A percentile compares a stretch with the other conserved stretches of the same genome.
phyloP scores from a whole-genome alignment of 1,140 invertebrate genomes.

The Drosophila persimilis region DNA sequence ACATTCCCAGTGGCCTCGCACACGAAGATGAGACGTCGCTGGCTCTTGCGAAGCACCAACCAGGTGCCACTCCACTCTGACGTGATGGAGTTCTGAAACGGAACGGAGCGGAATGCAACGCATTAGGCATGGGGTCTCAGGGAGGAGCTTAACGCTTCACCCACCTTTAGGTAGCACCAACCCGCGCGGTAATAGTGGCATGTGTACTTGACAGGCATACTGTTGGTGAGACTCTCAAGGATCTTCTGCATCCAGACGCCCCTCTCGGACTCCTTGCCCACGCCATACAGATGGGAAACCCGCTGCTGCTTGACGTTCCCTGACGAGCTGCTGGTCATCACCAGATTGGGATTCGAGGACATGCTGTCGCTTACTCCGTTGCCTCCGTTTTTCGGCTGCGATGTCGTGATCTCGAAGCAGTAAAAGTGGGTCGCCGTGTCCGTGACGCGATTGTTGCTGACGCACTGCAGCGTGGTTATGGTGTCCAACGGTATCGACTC shows the following conservation, averaged over 20 bases:
- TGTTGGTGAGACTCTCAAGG: constrained; percentile 86
- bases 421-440: constrained; percentile 83
- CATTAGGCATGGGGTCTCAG: neutral
- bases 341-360: constrained; percentile 78
- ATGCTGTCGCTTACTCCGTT: constrained; percentile 41
- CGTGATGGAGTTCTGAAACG: constrained; percentile 85
- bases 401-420: constrained; percentile 78
- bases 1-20: constrained; percentile 84
- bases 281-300: constrained; percentile 75
- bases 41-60: constrained; percentile 87
- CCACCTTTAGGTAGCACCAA: constrained; percentile 88
- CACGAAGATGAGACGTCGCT: constrained; percentile 88
- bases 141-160: neutral
- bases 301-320: constrained; percentile 74
- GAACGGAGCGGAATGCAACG: neutral
- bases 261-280: constrained; percentile 78
- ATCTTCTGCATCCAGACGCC: constrained; percentile 88
- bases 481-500: constrained; percentile 85
- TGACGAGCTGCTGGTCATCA: constrained; percentile 70
- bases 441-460: constrained; percentile 86
- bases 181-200: constrained; percentile 86
- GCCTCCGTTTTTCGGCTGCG: constrained; percentile 71
- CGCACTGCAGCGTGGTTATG: constrained; percentile 86
- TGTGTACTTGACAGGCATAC: constrained; percentile 85
- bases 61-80: constrained; percentile 90